These are phyloP conservation scores for Penaeus japonicus DNA, from an alignment of 1,140 invertebrate species.

Conservation along the genomic window DNA sequence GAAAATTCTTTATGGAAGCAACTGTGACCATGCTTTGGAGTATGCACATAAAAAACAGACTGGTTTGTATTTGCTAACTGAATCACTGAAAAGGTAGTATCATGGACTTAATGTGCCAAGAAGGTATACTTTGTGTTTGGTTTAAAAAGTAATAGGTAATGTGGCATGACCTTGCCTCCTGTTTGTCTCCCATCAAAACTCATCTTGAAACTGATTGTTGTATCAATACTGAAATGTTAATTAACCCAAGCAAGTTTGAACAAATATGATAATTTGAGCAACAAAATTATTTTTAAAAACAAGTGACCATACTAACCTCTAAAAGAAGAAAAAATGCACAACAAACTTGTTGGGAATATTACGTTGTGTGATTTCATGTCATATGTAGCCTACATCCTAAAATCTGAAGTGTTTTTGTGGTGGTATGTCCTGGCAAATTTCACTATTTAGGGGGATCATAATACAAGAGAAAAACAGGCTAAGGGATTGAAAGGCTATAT, in stretches of 20 bases:
- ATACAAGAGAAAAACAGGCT: background rate
- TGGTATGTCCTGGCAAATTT: constrained; percentile 1
- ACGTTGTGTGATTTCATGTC: constrained; percentile 53
- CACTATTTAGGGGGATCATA: too few relatives aligned
- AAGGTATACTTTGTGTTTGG: background rate
- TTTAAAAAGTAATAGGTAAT: background rate
- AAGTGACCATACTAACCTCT: constrained; percentile 42
- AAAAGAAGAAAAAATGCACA: constrained; percentile 4
- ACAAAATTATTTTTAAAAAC: constrained; percentile 26
- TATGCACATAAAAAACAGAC: too few relatives aligned
- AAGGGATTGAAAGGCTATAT: background rate
- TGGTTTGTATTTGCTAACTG: too few relatives aligned
- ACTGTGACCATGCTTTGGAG: too few relatives aligned
- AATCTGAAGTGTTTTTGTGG: constrained; percentile 41
- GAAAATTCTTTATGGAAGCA: too few relatives aligned
- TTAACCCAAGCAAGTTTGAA: constrained; percentile 56
- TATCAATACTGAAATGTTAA: constrained; percentile 53
- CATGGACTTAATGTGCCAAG: background rate
- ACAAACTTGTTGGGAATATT: constrained; percentile 56
- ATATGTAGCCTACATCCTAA: constrained; percentile 44
- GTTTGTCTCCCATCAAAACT: constrained; percentile 39
- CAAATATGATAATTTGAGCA: constrained; percentile 34
- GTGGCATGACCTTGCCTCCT: constrained; percentile 15
- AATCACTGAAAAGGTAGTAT: too few relatives aligned
- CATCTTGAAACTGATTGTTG: constrained; percentile 47